Evolutionary conservation across 2,888 invertebrate genomes (phyloP).

Genomic region (Agrochola litura): DNA sequence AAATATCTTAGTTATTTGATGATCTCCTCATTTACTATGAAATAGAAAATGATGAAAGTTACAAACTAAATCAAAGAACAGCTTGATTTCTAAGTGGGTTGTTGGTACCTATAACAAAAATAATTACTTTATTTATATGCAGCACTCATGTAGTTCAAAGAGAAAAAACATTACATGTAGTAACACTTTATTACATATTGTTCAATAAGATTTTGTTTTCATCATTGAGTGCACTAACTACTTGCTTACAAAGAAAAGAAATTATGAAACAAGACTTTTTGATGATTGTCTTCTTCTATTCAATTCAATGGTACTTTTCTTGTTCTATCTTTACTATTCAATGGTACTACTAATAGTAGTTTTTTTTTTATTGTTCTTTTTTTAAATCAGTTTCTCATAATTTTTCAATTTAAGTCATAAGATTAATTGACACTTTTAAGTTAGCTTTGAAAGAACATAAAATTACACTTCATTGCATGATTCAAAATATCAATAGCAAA

Average conservation of each 20-base stretch:
- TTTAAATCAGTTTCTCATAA: not conserved
- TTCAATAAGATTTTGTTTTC: not conserved
- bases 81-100: not conserved
- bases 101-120: not conserved
- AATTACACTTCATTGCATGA: slow-evolving; percentile 1
- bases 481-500: not conserved
- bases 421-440: not conserved
- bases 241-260: not conserved
- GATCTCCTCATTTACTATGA: not conserved
- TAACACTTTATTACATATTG: not conserved
- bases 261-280: not conserved
- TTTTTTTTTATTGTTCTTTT: not conserved
- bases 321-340: not conserved
- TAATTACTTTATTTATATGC: not conserved
- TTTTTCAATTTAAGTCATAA: not conserved
- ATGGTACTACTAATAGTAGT: not conserved
- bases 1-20: not conserved
- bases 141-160: not conserved
- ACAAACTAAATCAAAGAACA: not conserved
- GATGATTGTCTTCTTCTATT: not conserved
- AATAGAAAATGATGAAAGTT: not conserved
- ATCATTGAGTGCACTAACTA: not conserved
- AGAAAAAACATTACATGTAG: not conserved
- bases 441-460: not conserved
- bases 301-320: not conserved